Evolutionary conservation across 2,888 invertebrate genomes (phyloP), one percentile per base, ranked within the genome.

Genomic region (Tortricodes alternella): DNA sequence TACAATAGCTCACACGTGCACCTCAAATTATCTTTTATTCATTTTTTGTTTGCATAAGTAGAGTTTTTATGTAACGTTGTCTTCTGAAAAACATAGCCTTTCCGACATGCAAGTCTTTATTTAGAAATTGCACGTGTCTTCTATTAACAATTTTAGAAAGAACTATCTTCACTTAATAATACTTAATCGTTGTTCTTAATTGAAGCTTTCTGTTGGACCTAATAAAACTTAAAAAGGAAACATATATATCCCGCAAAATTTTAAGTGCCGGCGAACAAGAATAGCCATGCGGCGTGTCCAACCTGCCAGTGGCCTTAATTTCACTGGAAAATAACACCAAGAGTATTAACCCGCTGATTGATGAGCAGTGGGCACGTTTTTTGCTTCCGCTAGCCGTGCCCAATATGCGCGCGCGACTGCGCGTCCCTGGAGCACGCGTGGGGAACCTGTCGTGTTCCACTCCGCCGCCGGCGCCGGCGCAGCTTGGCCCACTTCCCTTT

Each of bases 371-470:
- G 62, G 67, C 79, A 78, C 77, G 78, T 78, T 68, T 70, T 71
- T 60, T 66, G 66, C 71, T 74, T 82, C 80, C 82, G 80, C 75
- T 74, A 71, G 72, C 55, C 74, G 89, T 75, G 88, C 89, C 78
- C 85, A 74, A 81, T 89, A 70, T 43, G n/a, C n/a, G n/a, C n/a
- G n/a, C 34, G 78, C 74, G 78, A 80, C 76, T 78, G 75, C 77
- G 74, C 67, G 80, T 79, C 81, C 82, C 85, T 79, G 79, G 76
- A 67, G 60, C 37, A 53, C 55, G 55, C 59, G 65, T 35, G 56
- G 79, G 81, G 85, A 89, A 88, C 89, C 85, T 80, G 89, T 85
- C 80, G 68, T 69, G 88, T 85, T 83, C 79, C 88, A 83, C 83
- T 74, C 76, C 70, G 87, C 64, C 70, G 82, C 81, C 59, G 69